These are phyloP conservation scores for Wasmannia auropunctata DNA, from an alignment of 1,140 invertebrate genomes.

Conservation along the genomic window DNA sequence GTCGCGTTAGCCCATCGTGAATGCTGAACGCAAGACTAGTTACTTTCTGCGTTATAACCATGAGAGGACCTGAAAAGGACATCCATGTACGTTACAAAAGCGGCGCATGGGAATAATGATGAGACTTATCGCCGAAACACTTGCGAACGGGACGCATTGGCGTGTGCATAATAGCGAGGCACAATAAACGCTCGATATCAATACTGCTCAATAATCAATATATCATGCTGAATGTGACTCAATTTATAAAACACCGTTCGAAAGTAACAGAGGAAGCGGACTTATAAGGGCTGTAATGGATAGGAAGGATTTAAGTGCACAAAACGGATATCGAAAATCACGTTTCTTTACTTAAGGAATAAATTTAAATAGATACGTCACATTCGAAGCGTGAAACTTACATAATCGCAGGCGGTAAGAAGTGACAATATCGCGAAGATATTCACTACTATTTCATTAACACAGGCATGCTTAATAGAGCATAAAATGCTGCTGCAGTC, in stretches of 20 bases:
- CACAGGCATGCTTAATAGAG: not conserved
- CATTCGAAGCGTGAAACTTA: not conserved
- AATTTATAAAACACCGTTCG: constrained; percentile 22
- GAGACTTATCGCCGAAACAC: constrained; percentile 32
- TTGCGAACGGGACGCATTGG: not conserved
- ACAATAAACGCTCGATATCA: not conserved
- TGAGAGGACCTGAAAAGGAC: constrained; percentile 91
- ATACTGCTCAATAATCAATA: not conserved
- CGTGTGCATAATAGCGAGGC: not conserved
- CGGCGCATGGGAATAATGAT: not conserved
- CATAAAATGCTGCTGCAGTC: not conserved
- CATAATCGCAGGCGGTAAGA: not conserved
- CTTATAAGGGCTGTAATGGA: not conserved
- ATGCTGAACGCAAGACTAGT: constrained; percentile 96
- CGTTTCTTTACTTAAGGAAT: not conserved
- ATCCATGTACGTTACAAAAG: constrained; percentile 14
- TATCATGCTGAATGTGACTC: not conserved
- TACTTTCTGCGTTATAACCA: constrained; percentile 99
- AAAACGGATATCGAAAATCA: constrained; percentile 1
- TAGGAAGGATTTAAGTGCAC: not conserved
- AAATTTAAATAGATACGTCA: not conserved
- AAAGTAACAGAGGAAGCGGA: not conserved
- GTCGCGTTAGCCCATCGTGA: constrained; percentile 92
- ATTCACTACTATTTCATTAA: constrained; percentile 1
- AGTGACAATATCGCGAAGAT: constrained; percentile 8